Evolutionary conservation across 2,797 vertebrate species (phyloP).

Genomic region (Lepus oiostolus): DNA sequence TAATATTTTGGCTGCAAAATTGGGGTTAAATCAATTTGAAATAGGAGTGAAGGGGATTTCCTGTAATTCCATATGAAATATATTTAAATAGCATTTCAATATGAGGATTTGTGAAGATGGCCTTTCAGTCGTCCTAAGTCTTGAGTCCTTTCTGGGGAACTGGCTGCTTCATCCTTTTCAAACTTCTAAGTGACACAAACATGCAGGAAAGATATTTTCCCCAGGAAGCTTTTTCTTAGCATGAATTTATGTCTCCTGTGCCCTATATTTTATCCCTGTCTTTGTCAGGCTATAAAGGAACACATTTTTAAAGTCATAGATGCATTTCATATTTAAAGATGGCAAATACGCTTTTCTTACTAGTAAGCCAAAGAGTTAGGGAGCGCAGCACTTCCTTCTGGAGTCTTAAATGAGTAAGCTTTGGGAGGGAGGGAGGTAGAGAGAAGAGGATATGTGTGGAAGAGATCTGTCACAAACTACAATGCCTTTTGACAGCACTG

Average conservation of each 20-base stretch:
- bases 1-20: slow-evolving; percentile 68
- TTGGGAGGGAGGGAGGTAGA: background rate
- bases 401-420: slow-evolving; percentile 45
- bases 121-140: slow-evolving; percentile 50
- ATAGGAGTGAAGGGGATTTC: slow-evolving; percentile 74
- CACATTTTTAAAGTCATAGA: slow-evolving; percentile 64
- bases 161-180: slow-evolving; percentile 59
- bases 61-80: slow-evolving; percentile 68
- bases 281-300: slow-evolving; percentile 67
- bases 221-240: slow-evolving; percentile 51
- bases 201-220: slow-evolving; percentile 58
- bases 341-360: slow-evolving; percentile 52
- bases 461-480: slow-evolving; percentile 36
- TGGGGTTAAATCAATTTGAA: slow-evolving; percentile 72
- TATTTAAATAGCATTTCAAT: slow-evolving; percentile 76
- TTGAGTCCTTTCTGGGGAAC: slow-evolving; percentile 51
- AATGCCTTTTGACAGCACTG: slow-evolving; percentile 43
- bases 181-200: slow-evolving; percentile 70
- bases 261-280: slow-evolving; percentile 58
- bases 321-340: slow-evolving; percentile 71
- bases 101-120: slow-evolving; percentile 65
- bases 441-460: background rate
- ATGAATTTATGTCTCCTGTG: slow-evolving; percentile 69
- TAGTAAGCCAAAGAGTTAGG: slow-evolving; percentile 6
- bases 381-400: slow-evolving; percentile 14